Conservation (phyloP, 2,888 invertebrate genomes). For the Tanaodytes sp. region DNA sequence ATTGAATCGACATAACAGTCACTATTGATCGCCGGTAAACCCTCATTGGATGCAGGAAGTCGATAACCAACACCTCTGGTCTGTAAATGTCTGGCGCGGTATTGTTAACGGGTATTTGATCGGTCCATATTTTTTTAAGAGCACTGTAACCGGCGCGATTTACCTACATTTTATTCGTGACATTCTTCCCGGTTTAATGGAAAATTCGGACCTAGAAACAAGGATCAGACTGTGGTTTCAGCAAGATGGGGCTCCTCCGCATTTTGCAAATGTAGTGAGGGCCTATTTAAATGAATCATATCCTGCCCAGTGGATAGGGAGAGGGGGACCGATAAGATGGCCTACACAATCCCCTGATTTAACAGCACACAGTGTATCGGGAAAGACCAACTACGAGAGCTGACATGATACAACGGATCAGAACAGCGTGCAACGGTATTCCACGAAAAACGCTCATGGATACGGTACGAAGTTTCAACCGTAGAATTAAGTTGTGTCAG, state of each 20-base stretch:
- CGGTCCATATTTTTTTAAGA: constrained; percentile 19
- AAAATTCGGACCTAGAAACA: constrained; percentile 8
- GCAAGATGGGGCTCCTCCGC: too few relatives aligned
- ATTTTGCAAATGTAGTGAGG: constrained; percentile 16
- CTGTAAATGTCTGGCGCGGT: constrained; percentile 20
- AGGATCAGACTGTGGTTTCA: constrained; percentile 24
- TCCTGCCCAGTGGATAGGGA: constrained; percentile 38
- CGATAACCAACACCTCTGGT: constrained; percentile 55
- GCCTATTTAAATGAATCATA: constrained; percentile 29
- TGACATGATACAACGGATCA: constrained; percentile 11
- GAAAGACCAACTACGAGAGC: constrained; percentile 6
- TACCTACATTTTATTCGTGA: constrained; percentile 22
- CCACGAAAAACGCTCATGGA: neutral
- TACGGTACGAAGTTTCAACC: constrained; percentile 2
- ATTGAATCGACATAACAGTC: constrained; percentile 3
- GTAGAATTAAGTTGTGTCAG: neutral
- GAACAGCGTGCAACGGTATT: constrained; percentile 11
- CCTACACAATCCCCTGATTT: neutral
- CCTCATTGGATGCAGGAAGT: constrained; percentile 54
- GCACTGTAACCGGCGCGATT: neutral
- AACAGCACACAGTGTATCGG: neutral
- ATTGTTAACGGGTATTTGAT: constrained; percentile 18
- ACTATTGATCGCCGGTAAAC: constrained; percentile 52
- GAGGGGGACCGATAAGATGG: constrained; percentile 36
- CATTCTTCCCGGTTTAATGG: constrained; percentile 1